phyloP scores from a whole-genome alignment of 2,113 vertebrate species.

The Ceratotherium simum region DNA sequence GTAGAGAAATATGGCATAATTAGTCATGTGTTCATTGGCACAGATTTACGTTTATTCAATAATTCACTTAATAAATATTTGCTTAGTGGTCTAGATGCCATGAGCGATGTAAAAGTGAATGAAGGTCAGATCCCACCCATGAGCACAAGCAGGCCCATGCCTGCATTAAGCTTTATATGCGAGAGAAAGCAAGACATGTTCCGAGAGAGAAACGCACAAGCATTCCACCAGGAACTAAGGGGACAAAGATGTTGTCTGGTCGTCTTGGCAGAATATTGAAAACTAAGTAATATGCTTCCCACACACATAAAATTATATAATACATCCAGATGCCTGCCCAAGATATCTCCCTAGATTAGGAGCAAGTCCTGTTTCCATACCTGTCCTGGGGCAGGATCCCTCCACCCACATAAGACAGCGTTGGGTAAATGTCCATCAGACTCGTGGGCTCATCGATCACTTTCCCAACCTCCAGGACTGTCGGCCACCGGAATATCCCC shows the following conservation, averaged over 20 bases:
- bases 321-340: accelerated
- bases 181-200: neutral
- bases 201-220: neutral
- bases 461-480: constrained; percentile 86
- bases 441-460: constrained; percentile 91
- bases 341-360: accelerated
- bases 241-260: neutral
- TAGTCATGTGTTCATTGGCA: accelerated
- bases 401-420: constrained; percentile 87
- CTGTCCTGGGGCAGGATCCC: constrained; percentile 77
- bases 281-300: too few relatives aligned
- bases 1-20: neutral
- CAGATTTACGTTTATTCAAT: accelerated
- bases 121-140: neutral
- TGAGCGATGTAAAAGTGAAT: neutral
- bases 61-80: neutral
- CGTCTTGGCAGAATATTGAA: too few relatives aligned
- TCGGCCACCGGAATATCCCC: constrained; percentile 91
- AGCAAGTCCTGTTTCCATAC: accelerated
- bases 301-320: too few relatives aligned
- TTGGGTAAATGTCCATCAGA: constrained; percentile 94
- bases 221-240: too few relatives aligned
- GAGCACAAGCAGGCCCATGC: accelerated
- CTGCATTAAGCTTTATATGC: accelerated
- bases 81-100: neutral